Percentiles rank a stretch among this genome's conserved stretches.
Conservation (phyloP, 2,797 vertebrate species). For the Alcedo atthis region DNA sequence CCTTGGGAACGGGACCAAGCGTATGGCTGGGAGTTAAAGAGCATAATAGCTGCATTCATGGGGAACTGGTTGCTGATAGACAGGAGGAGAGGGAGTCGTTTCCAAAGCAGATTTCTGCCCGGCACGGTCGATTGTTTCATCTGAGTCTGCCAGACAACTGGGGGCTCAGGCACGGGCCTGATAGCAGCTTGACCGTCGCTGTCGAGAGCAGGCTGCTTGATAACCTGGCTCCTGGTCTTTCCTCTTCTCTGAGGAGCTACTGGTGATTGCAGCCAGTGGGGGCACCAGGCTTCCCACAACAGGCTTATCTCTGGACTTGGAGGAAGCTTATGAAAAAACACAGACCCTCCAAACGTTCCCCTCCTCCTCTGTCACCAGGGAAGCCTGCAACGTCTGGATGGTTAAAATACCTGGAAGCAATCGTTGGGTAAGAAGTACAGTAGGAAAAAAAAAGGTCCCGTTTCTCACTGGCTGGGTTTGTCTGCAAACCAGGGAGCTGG, state of each 20-base stretch:
- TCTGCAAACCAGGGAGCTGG: neutral
- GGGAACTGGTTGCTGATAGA: neutral
- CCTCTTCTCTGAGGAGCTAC: neutral
- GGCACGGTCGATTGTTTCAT: neutral
- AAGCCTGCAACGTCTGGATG: neutral
- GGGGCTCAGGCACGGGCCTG: neutral
- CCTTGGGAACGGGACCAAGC: neutral
- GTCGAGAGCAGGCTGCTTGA: neutral
- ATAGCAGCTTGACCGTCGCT: neutral
- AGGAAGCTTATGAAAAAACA: slow-evolving; percentile 28
- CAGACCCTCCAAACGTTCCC: neutral
- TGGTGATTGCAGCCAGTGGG: neutral
- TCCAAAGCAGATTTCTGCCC: neutral
- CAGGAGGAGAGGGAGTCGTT: neutral
- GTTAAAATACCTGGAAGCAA: slow-evolving; percentile 21
- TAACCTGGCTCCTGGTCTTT: neutral
- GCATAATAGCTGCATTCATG: slow-evolving; percentile 39
- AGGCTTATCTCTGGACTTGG: slow-evolving; percentile 26
- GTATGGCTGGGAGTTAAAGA: neutral
- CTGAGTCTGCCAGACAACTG: neutral
- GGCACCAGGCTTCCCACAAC: neutral
- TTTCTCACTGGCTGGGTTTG: neutral
- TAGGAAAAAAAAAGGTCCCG: neutral
- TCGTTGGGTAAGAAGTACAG: neutral
- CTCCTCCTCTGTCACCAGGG: neutral